A percentile compares a stretch with the other conserved stretches of the same genome.
phyloP scores from a whole-genome alignment of 2,888 invertebrate genomes.

The Calameuta filiformis region DNA sequence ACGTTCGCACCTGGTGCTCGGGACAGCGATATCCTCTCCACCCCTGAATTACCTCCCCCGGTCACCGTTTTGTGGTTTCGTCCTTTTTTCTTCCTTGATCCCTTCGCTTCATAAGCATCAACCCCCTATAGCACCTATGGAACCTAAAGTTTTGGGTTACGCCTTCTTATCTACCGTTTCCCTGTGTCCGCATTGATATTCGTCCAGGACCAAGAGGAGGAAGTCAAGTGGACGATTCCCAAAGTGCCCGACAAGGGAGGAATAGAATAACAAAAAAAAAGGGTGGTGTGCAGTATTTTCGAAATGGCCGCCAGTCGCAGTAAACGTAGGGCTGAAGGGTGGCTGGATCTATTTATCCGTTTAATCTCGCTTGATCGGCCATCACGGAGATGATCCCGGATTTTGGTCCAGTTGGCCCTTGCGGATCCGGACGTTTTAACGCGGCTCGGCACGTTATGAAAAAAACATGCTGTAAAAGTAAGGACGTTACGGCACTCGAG shows the following conservation, averaged over 20 bases:
- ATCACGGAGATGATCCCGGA: not conserved
- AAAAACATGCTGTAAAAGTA: slow-evolving; percentile 13
- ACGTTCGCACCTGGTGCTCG: slow-evolving; percentile 30
- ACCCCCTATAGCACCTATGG: not conserved
- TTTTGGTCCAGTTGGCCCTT: not conserved
- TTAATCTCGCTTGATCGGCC: not conserved
- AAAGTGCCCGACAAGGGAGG: not conserved
- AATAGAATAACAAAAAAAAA: not conserved
- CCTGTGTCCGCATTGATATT: not conserved
- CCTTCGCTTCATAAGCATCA: not conserved
- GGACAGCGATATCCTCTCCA: not conserved
- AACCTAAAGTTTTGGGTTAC: not conserved
- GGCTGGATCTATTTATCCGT: not conserved
- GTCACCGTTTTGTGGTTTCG: not conserved
- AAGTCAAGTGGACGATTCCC: not conserved
- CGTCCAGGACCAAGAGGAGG: not conserved
- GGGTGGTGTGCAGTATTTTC: not conserved
- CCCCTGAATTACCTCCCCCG: no score
- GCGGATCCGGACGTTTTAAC: not conserved
- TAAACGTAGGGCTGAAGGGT: not conserved
- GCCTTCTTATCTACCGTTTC: not conserved
- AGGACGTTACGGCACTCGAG: slow-evolving; percentile 8
- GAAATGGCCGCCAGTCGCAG: not conserved
- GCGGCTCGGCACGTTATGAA: slow-evolving; percentile 8
- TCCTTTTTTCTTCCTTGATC: not conserved